Evolutionary conservation across 2,797 vertebrate genomes (phyloP).

Genomic region (Sebastes melanostomus): DNA sequence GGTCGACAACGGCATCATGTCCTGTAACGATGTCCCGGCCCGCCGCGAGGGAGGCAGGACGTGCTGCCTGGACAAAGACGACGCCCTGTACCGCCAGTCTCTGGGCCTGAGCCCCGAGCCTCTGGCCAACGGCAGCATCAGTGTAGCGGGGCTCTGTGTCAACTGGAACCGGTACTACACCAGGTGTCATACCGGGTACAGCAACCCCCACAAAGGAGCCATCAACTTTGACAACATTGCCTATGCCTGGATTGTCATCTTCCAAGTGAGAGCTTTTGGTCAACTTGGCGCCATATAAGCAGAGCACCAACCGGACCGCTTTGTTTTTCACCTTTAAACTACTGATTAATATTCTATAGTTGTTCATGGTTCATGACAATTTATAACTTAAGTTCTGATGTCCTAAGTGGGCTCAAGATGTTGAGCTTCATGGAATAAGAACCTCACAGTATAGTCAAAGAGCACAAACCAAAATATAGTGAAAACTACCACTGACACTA

Average conservation of each 20-base stretch:
- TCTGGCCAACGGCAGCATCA: conserved; percentile 84
- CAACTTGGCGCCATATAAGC: background rate
- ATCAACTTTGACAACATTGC: conserved; percentile 99
- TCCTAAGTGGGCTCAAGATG: too few species aligned
- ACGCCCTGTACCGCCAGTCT: conserved; percentile 87
- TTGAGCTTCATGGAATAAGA: too few species aligned
- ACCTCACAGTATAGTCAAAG: too few species aligned
- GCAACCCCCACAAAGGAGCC: conserved; percentile 96
- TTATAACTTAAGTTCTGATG: background rate
- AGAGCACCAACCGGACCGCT: background rate
- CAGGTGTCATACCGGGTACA: conserved; percentile 88
- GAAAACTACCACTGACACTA: too few species aligned
- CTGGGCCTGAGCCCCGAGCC: conserved; percentile 83
- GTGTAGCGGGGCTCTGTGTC: conserved; percentile 87
- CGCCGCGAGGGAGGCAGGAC: conserved; percentile 89
- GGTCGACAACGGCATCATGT: conserved; percentile 97
- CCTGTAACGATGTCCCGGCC: conserved; percentile 90
- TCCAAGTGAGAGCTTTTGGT: conserved; percentile 84
- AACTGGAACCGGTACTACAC: conserved; percentile 99
- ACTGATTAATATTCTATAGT: background rate
- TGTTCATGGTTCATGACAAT: background rate
- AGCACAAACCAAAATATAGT: too few species aligned
- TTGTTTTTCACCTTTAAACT: background rate
- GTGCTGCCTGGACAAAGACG: conserved; percentile 94
- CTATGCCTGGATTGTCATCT: conserved; percentile 98